A percentile compares a stretch with the other conserved stretches of the same genome.
Evolutionary conservation across 2,888 invertebrate genomes (phyloP).

Genomic region (Strigamia maritima): DNA sequence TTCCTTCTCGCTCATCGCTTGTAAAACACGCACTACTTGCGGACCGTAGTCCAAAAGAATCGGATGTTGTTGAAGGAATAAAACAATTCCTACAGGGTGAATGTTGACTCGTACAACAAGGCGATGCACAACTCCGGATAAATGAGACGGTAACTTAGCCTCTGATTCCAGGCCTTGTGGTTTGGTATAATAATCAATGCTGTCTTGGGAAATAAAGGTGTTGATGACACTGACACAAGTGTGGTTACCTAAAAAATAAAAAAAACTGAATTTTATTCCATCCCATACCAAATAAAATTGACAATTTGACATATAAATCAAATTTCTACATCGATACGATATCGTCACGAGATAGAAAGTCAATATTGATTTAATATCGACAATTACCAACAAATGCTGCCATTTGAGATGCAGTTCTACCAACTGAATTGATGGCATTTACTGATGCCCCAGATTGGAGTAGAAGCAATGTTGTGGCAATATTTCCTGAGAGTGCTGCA

Average conservation of each 20-base stretch:
- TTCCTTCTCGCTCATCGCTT: conserved; percentile 78
- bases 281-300: too few relatives aligned
- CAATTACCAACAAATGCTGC: conserved; percentile 90
- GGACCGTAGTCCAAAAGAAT: conserved; percentile 70
- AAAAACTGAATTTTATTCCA: too few relatives aligned
- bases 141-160: conserved; percentile 67
- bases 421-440: conserved; percentile 78
- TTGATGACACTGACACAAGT: conserved; percentile 90
- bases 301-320: too few relatives aligned
- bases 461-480: conserved; percentile 76
- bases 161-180: conserved; percentile 75
- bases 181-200: conserved; percentile 75
- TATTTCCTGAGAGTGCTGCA: conserved; percentile 88
- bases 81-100: conserved; percentile 71
- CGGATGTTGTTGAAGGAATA: conserved; percentile 71
- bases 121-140: conserved; percentile 75
- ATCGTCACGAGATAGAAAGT: too few relatives aligned
- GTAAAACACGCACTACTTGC: conserved; percentile 72
- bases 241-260: conserved; percentile 65
- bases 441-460: conserved; percentile 84
- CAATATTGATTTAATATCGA: too few relatives aligned
- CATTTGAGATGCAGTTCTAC: conserved; percentile 92
- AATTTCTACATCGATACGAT: too few relatives aligned
- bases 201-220: conserved; percentile 80
- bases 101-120: conserved; percentile 79